Percentiles rank a stretch among this genome's conserved stretches.
These are phyloP conservation scores for Limnephilus lunatus DNA, from an alignment of 2,888 invertebrate species.

Conservation along the genomic window DNA sequence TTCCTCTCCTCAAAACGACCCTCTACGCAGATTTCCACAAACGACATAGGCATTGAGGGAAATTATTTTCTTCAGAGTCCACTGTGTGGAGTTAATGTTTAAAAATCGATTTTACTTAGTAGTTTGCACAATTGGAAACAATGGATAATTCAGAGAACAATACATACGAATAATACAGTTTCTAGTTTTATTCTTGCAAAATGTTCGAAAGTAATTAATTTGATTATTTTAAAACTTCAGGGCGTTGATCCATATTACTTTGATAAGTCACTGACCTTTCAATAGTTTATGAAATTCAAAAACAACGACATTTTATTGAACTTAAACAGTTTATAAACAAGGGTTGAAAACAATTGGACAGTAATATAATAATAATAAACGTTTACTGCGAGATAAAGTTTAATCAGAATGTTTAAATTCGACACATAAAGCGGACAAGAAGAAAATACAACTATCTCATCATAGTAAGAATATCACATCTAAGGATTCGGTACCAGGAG, in stretches of 20 bases:
- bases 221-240: no score
- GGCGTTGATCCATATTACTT: no score
- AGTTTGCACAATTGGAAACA: neutral
- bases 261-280: neutral
- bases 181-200: neutral
- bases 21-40: no score
- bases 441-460: conserved; percentile 50
- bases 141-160: neutral
- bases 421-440: conserved; percentile 25
- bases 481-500: conserved; percentile 54
- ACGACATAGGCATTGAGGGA: no score
- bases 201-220: neutral
- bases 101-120: no score
- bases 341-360: neutral
- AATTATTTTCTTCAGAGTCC: no score
- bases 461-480: conserved; percentile 52
- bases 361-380: conserved; percentile 6
- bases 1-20: no score
- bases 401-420: conserved; percentile 53
- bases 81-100: no score
- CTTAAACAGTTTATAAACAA: neutral
- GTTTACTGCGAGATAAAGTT: neutral
- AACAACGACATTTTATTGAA: neutral
- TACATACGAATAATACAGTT: no score
- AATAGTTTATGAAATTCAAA: neutral